Conservation (phyloP, 2,113 vertebrate species). For the Macquaria australasica region DNA sequence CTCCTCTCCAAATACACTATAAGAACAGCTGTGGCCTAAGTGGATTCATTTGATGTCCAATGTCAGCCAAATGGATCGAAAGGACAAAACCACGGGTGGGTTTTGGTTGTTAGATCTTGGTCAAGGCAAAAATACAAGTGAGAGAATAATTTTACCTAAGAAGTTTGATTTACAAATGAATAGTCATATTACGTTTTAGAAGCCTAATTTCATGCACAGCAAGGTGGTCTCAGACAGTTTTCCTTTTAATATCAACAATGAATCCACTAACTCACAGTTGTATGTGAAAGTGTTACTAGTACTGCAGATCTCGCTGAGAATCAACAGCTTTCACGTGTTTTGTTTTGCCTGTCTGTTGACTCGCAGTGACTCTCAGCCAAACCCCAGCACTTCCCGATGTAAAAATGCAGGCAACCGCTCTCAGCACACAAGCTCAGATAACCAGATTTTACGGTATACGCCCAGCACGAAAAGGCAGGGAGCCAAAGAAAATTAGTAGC, state of each 20-base stretch:
- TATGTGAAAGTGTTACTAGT: not conserved
- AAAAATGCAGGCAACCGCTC: not conserved
- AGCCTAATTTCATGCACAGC: not conserved
- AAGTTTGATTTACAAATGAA: not conserved
- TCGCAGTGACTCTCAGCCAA: not conserved
- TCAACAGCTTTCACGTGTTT: slow-evolving; percentile 1
- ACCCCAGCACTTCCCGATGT: not conserved
- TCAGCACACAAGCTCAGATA: not conserved
- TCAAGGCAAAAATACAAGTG: not conserved
- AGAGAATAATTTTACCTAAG: not conserved
- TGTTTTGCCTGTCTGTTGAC: not conserved
- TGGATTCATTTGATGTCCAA: not conserved
- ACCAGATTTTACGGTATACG: not conserved
- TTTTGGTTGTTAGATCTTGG: not conserved
- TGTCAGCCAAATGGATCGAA: not conserved
- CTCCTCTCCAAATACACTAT: not conserved
- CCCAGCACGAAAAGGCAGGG: not conserved
- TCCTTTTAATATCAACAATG: not conserved
- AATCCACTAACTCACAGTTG: not conserved
- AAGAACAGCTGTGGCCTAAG: not conserved
- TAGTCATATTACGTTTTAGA: not conserved
- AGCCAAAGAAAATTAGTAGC: not conserved
- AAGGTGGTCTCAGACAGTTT: not conserved
- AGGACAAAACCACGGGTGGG: not conserved
- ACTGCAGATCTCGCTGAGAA: not conserved